Conservation (phyloP, 1,140 invertebrate species). For the Drosophila truncata region DNA sequence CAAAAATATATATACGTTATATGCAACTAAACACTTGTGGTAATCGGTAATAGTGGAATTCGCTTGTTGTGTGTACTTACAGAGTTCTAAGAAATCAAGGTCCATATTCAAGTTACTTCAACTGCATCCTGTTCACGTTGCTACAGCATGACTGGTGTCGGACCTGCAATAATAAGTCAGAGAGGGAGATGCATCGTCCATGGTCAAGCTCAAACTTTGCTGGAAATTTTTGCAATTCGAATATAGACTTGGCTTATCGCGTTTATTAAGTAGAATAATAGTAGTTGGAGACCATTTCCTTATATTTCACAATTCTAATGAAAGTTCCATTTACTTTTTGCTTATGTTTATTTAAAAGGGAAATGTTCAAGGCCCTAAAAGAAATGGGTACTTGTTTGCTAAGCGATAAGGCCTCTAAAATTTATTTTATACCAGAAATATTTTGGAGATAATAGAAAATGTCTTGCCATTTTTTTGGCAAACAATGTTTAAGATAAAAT, state of each 20-base stretch:
- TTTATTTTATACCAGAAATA: not conserved
- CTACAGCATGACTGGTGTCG: slow-evolving; percentile 57
- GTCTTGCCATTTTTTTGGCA: too few species aligned
- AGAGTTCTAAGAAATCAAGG: slow-evolving; percentile 74
- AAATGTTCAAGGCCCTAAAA: not conserved
- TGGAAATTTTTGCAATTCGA: slow-evolving; percentile 46
- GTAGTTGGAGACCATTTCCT: not conserved
- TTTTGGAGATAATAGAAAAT: not conserved
- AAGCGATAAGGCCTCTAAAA: slow-evolving; percentile 2
- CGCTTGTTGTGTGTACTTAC: slow-evolving; percentile 52
- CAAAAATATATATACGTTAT: slow-evolving; percentile 10
- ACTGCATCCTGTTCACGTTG: slow-evolving; percentile 52
- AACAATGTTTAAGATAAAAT: too few species aligned
- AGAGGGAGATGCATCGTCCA: not conserved
- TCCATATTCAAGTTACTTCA: slow-evolving; percentile 77
- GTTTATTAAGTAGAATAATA: slow-evolving; percentile 10
- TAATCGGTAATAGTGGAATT: slow-evolving; percentile 36
- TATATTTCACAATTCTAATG: slow-evolving; percentile 3
- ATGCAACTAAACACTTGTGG: slow-evolving; percentile 26
- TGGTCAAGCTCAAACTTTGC: slow-evolving; percentile 12
- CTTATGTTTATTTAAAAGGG: not conserved
- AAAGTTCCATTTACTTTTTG: slow-evolving; percentile 2
- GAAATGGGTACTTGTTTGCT: not conserved
- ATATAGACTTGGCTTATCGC: slow-evolving; percentile 17
- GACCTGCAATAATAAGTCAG: slow-evolving; percentile 22